Evolutionary conservation across 1,140 invertebrate genomes (phyloP).

Genomic region (Cotesia vestalis): DNA sequence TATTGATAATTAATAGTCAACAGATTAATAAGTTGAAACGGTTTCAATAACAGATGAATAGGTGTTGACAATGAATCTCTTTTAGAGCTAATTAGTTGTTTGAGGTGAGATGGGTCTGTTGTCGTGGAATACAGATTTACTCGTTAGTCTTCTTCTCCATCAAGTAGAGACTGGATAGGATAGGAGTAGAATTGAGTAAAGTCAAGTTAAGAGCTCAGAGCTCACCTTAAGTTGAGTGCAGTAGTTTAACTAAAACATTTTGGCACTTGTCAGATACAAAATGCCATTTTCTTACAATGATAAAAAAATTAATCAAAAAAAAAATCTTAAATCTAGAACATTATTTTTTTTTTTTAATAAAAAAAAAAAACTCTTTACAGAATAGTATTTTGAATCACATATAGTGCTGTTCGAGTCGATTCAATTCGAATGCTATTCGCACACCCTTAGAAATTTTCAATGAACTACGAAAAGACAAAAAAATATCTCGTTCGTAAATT

Average conservation of each 20-base stretch:
- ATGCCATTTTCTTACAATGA: conserved; percentile 57
- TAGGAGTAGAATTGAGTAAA: no score
- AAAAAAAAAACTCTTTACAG: no score
- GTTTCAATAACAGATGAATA: conserved; percentile 41
- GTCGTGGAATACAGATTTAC: conserved; percentile 60
- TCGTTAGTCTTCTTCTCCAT: no score
- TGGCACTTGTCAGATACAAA: conserved; percentile 47
- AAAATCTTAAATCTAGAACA: background rate
- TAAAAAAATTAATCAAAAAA: background rate
- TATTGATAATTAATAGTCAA: no score
- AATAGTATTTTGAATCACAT: no score
- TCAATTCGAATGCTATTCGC: no score
- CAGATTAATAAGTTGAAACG: conserved; percentile 47
- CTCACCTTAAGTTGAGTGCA: background rate
- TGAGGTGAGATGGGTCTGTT: conserved; percentile 52
- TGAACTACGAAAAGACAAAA: no score
- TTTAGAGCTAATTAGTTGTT: conserved; percentile 58
- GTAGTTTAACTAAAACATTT: conserved; percentile 60
- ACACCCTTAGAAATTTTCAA: no score
- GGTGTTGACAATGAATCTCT: conserved; percentile 63
- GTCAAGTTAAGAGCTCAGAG: conserved; percentile 19
- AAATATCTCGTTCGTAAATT: no score
- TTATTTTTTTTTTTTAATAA: no score
- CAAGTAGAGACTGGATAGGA: no score
- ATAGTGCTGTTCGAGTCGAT: no score